Percentiles rank a stretch among this genome's conserved stretches.
phyloP scores from a whole-genome alignment of 2,113 vertebrate species.

The Gymnocephalus cernua region DNA sequence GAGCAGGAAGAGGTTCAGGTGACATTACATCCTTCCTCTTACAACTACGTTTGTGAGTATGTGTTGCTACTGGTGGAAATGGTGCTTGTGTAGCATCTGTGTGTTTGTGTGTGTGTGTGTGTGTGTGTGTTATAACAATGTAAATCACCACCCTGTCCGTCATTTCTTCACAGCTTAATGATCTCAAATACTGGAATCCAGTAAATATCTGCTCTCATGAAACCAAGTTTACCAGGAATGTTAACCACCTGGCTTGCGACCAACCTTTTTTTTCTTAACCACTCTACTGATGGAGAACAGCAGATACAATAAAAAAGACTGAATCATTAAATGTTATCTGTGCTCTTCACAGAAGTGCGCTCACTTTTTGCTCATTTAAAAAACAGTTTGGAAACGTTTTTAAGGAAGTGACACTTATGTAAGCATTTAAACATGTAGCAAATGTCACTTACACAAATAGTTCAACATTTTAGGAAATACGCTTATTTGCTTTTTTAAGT shows the following conservation, averaged over 20 bases:
- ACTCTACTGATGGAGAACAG: neutral
- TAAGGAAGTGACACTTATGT: too few species aligned
- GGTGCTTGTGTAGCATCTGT: neutral
- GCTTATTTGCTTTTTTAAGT: too few species aligned
- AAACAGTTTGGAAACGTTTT: neutral
- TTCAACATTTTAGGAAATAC: too few species aligned
- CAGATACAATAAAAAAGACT: neutral
- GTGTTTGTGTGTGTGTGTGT: neutral
- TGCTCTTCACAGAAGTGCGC: too few species aligned
- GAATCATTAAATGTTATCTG: neutral
- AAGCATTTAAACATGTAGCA: too few species aligned
- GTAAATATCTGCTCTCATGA: slow-evolving; percentile 21
- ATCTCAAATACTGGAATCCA: slow-evolving; percentile 38
- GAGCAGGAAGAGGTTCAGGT: slow-evolving; percentile 39
- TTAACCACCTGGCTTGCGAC: neutral
- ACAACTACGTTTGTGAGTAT: slow-evolving; percentile 25
- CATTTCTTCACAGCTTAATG: slow-evolving; percentile 40
- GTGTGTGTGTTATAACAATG: slow-evolving; percentile 2
- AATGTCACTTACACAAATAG: too few species aligned
- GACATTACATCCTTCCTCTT: slow-evolving; percentile 74
- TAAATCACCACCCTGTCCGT: slow-evolving; percentile 8
- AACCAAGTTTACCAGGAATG: neutral
- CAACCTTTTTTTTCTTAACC: too few species aligned
- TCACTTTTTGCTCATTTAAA: neutral
- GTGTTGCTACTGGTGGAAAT: slow-evolving; percentile 42